These are phyloP conservation scores for Cossypha polioptera DNA, from an alignment of 2,797 vertebrate species.

Conservation along the genomic window DNA sequence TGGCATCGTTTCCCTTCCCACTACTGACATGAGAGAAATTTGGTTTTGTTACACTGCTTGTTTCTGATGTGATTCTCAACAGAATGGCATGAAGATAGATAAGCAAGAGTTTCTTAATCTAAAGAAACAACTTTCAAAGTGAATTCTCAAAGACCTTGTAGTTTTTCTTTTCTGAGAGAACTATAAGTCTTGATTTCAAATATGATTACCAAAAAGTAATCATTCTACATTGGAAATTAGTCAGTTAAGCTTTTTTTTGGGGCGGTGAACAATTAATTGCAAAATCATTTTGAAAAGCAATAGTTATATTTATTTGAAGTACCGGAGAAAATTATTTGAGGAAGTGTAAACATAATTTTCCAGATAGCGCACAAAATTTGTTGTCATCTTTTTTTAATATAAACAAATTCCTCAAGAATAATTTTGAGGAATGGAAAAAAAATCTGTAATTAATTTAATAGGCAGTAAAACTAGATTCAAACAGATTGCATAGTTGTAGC, in stretches of 20 bases:
- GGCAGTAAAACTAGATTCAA: constrained; percentile 7
- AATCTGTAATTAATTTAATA: neutral
- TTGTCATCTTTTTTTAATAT: neutral
- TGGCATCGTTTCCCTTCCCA: neutral
- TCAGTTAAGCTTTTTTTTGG: neutral
- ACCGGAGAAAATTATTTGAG: neutral
- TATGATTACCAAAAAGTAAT: neutral
- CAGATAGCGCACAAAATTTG: neutral
- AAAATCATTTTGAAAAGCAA: neutral
- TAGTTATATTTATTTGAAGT: neutral
- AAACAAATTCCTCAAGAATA: neutral
- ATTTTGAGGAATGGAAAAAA: neutral
- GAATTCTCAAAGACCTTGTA: neutral
- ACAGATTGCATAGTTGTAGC: neutral
- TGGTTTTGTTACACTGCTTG: neutral
- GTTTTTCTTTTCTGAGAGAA: neutral
- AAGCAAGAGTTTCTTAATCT: neutral
- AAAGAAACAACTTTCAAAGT: neutral
- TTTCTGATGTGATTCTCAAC: neutral
- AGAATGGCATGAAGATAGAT: neutral
- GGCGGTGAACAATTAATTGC: neutral
- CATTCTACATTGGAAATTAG: neutral
- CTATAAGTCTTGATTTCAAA: neutral
- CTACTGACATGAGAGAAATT: neutral
- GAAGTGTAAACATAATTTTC: neutral